Evolutionary conservation across 2,888 invertebrate genomes (phyloP), one percentile per base, ranked within the genome.

Genomic region (Macrosiphum euphorbiae): DNA sequence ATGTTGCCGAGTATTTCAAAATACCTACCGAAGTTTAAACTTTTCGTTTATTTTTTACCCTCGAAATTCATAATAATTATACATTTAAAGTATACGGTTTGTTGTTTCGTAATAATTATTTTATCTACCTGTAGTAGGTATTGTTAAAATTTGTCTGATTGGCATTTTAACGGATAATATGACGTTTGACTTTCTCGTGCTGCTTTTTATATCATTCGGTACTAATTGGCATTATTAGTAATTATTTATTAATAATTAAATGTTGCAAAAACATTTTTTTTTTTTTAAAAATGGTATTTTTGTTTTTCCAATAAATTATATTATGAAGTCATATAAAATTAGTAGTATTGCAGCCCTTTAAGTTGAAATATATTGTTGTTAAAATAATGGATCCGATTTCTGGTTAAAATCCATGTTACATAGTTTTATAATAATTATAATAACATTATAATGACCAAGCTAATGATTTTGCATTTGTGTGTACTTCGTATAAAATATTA

Each of bases 121-220:
- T 47, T 44, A 44, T n/a, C 7, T 28, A 89, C 55, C 58, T 35
- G 61, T 67, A n/a, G 11, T 47, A 16, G n/a, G n/a, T n/a, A 50
- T 67, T 26, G n/a, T 67, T 67, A 67, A 47, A 90, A 90, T 35
- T 47, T 67, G n/a, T 67, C 26, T 90, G 47, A 78, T 78, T 90
- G 26, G 78, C 50, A 90, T 78, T 78, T 41, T 35, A 78, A 90
- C 78, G 11, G 78, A 50, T 90, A 55, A 50, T 90, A 55, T 90
- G 90, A 90, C 50, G 78, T 90, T 90, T 90, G 50, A 78, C 26
- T 89, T 78, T 78, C 35, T 24, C 50, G 24, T 67, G 20, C 47
- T 90, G 41, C 24, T 90, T 90, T 90, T 41, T 47, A 35, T 20
- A 67, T 16, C 16, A 35, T 67, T 67, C 16, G 35, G 20, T 67